phyloP scores from a whole-genome alignment of 2,888 invertebrate species.

The Lampropteryx suffumata region DNA sequence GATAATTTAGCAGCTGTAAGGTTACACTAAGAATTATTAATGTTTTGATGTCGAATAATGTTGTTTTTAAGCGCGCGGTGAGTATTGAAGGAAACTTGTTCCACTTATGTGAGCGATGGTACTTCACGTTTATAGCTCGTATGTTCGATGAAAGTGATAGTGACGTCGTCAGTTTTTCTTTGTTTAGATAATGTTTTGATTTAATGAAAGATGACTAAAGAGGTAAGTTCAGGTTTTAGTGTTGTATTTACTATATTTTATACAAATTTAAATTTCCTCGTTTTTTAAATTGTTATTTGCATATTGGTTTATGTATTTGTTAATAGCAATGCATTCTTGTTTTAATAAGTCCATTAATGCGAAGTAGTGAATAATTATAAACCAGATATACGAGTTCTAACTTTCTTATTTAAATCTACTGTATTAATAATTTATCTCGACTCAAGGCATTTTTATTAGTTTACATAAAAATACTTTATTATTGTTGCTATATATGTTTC shows the following conservation, averaged over 20 bases:
- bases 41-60: no score
- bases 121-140: conserved; percentile 14
- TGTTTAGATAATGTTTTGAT: not conserved
- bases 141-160: conserved; percentile 58
- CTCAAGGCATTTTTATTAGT: not conserved
- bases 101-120: conserved; percentile 17
- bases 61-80: no score
- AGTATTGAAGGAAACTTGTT: not conserved
- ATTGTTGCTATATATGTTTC: no score
- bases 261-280: no score
- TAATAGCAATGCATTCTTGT: conserved; percentile 9
- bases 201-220: conserved; percentile 2
- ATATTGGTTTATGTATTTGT: not conserved
- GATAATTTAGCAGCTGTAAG: conserved; percentile 1
- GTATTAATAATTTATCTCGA: not conserved
- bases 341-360: conserved; percentile 12
- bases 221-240: no score
- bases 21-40: no score
- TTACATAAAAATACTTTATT: not conserved
- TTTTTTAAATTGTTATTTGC: no score
- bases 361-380: conserved; percentile 16
- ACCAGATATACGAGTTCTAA: conserved; percentile 17
- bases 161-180: conserved; percentile 26
- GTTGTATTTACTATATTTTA: no score
- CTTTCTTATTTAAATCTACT: conserved; percentile 21